phyloP scores from a whole-genome alignment of 2,797 vertebrate species.

The Malacoctenus gilli region DNA sequence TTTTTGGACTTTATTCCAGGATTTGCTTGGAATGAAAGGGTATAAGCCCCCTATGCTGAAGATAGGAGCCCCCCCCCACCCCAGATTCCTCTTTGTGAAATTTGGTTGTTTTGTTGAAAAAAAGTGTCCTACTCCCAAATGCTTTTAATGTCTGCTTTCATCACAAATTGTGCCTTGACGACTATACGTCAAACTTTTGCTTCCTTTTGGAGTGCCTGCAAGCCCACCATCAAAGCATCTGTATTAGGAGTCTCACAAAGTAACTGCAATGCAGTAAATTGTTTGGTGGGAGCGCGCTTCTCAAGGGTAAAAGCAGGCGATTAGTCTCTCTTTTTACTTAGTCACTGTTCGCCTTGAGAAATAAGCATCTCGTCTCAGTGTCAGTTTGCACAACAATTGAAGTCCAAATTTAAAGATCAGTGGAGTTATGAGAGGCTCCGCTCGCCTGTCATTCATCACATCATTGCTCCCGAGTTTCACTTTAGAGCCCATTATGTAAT shows the following conservation, averaged over 20 bases:
- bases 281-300: slow-evolving; percentile 26
- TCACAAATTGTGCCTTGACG: too few relatives aligned
- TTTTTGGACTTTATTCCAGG: too few relatives aligned
- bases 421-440: slow-evolving; percentile 20
- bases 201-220: slow-evolving; percentile 8
- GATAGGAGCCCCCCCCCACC: too few relatives aligned
- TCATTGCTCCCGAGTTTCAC: slow-evolving; percentile 14
- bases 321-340: slow-evolving; percentile 35
- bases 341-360: slow-evolving; percentile 41
- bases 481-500: slow-evolving; percentile 32
- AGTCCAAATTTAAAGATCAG: slow-evolving; percentile 31
- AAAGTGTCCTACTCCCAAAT: too few relatives aligned
- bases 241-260: slow-evolving; percentile 11
- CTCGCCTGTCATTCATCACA: slow-evolving; percentile 35
- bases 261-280: slow-evolving; percentile 59
- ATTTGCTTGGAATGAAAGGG: too few relatives aligned
- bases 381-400: slow-evolving; percentile 22
- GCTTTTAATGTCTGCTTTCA: too few relatives aligned
- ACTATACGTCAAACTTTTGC: not conserved
- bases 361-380: slow-evolving; percentile 29
- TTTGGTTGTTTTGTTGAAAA: too few relatives aligned
- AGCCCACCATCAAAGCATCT: slow-evolving; percentile 7
- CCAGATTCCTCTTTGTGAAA: too few relatives aligned
- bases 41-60: too few relatives aligned
- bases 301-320: slow-evolving; percentile 40